phyloP scores from a whole-genome alignment of 2,113 vertebrate genomes.

The Colistium nudipinnis region DNA sequence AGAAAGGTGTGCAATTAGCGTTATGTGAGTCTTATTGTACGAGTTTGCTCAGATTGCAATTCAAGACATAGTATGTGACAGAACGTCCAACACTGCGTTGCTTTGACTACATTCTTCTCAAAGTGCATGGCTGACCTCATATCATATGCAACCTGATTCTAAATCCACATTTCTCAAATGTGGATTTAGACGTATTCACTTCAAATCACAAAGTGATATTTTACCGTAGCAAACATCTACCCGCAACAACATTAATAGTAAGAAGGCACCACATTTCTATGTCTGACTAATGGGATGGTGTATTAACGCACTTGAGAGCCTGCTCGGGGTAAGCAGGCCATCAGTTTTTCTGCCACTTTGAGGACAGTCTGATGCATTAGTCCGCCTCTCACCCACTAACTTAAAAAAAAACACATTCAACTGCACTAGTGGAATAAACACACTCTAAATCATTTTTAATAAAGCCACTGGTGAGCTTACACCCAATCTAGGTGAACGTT shows the following conservation, averaged over 20 bases:
- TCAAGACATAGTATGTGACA: background rate
- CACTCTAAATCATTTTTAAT: conserved; percentile 43
- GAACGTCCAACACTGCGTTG: too few relatives aligned
- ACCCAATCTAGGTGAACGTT: conserved; percentile 58
- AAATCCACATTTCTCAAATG: background rate
- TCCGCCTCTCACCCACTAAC: conserved; percentile 57
- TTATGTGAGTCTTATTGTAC: background rate
- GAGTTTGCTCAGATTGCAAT: too few relatives aligned
- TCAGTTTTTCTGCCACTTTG: conserved; percentile 46
- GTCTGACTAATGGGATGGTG: conserved; percentile 28
- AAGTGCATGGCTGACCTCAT: background rate
- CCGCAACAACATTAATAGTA: background rate
- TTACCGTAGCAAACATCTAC: conserved; percentile 8
- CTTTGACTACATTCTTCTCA: background rate
- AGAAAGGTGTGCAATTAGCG: background rate
- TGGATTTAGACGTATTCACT: conserved; percentile 1
- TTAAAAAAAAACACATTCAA: conserved; percentile 32
- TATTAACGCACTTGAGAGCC: conserved; percentile 49
- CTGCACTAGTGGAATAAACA: conserved; percentile 12
- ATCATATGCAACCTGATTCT: background rate
- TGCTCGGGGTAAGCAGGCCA: conserved; percentile 38
- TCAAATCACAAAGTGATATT: conserved; percentile 24
- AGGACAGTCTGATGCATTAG: conserved; percentile 59
- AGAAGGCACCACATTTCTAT: background rate
- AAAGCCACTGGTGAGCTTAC: conserved; percentile 45